Evolutionary conservation across 2,888 invertebrate genomes (phyloP), one percentile per base, ranked within the genome.

Genomic region (Cheilosia variabilis): DNA sequence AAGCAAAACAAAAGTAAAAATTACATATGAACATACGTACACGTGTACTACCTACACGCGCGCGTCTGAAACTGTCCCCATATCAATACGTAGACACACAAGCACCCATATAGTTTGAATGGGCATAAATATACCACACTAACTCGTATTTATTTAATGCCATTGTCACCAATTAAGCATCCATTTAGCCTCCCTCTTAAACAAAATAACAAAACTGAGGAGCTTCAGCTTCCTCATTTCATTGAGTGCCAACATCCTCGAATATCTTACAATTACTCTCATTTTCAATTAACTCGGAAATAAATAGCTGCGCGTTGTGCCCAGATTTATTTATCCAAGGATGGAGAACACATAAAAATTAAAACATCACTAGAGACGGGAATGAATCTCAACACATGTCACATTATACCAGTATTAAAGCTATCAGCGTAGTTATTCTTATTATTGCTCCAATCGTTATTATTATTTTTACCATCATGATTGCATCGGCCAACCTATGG

Each of bases 191-290:
- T 45, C n/a, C 52, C 50, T 27, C 50, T 13, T 22, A 62, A 63
- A 63, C 19, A 55, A 66, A 73, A 60, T 52, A 60, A 45, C 60
- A 41, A 34, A 62, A 79, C 15, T 52, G 43, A 69, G 41, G 45
- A 62, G 62, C 71, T 75, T 63, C 47, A 50, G 80, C 47, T 81
- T 86, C 81, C 86, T 86, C 72, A 86, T 86, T 81, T 81, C 81
- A 77, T 86, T 77, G 76, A 86, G 81, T 77, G 66, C 72, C 81
- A 86, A 86, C 86, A 86, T 86, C 86, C 86, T 86, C 86, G 55
- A 86, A 62, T 78, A 37, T 81, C 69, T 78, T 78, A 52, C 81
- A 77, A 62, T 86, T 81, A 86, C 66, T 81, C 86, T 77, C 76
- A 68, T 81, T 76, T 81, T 77, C 81, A 86, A 81, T 86, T 86